phyloP scores from a whole-genome alignment of 2,113 vertebrate genomes.

The Pangasianodon hypophthalmus region DNA sequence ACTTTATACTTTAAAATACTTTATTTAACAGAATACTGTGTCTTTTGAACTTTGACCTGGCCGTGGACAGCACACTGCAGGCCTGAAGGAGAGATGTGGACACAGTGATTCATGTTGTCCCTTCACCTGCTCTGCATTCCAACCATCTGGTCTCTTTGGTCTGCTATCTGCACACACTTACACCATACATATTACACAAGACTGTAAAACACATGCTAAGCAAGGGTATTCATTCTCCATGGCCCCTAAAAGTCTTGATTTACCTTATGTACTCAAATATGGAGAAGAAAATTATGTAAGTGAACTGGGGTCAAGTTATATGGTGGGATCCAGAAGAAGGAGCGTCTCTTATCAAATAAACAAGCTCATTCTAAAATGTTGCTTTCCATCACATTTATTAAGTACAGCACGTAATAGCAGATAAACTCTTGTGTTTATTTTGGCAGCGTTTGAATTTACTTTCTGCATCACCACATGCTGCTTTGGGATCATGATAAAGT shows the following conservation, averaged over 20 bases:
- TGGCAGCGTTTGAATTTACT: background rate
- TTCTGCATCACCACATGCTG: background rate
- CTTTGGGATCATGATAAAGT: background rate
- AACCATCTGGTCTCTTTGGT: conserved; percentile 48
- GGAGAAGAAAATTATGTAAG: conserved; percentile 41
- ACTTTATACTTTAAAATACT: conserved; percentile 2
- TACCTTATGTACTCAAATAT: conserved; percentile 36
- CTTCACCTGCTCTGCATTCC: conserved; percentile 56
- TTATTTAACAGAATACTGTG: background rate
- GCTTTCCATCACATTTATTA: conserved; percentile 33
- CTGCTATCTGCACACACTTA: conserved; percentile 47
- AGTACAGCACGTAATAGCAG: conserved; percentile 21
- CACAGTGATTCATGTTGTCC: conserved; percentile 60
- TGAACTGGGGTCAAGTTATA: conserved; percentile 32
- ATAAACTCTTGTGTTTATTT: conserved; percentile 34
- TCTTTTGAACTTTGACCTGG: conserved; percentile 49
- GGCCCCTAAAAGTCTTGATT: conserved; percentile 58
- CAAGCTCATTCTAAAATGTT: conserved; percentile 26
- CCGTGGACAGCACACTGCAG: conserved; percentile 17
- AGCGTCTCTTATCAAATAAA: conserved; percentile 39
- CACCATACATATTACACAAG: conserved; percentile 18
- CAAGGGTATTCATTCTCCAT: conserved; percentile 19
- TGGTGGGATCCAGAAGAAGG: conserved; percentile 24
- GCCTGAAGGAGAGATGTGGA: conserved; percentile 42
- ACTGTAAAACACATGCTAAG: conserved; percentile 10